Evolutionary conservation across 2,797 vertebrate genomes (phyloP).

Genomic region (Botia almorhae): DNA sequence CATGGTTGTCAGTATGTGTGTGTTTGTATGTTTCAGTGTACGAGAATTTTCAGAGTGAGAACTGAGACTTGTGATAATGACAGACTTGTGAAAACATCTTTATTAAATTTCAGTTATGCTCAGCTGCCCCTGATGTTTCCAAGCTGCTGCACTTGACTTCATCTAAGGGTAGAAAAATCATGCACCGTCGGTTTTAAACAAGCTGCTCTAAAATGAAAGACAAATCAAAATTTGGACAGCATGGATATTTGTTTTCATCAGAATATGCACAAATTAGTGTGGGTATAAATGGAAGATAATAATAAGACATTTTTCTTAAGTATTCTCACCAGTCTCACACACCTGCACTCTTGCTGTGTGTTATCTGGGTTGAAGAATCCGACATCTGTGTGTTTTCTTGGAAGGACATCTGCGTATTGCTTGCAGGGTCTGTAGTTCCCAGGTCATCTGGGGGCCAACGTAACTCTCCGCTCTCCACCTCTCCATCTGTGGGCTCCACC

Average conservation of each 20-base stretch:
- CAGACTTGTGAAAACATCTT: constrained; percentile 26
- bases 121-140: constrained; percentile 38
- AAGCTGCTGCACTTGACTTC: constrained; percentile 41
- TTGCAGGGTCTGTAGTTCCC: constrained; percentile 69
- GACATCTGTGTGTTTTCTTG: constrained; percentile 35
- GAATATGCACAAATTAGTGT: background rate
- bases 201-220: constrained; percentile 9
- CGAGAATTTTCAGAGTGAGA: constrained; percentile 6
- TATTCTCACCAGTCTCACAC: constrained; percentile 18
- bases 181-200: constrained; percentile 2
- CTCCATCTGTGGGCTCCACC: constrained; percentile 85
- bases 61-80: constrained; percentile 38
- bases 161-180: constrained; percentile 26
- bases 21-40: background rate
- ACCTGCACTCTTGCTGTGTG: constrained; percentile 41
- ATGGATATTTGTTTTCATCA: background rate
- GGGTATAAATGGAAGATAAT: background rate
- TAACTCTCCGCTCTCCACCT: constrained; percentile 90
- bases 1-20: constrained; percentile 1
- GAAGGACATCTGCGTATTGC: constrained; percentile 32
- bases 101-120: constrained; percentile 21
- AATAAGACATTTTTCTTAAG: background rate
- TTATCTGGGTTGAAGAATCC: constrained; percentile 33
- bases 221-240: background rate
- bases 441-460: constrained; percentile 90